These are phyloP conservation scores for Mimas tiliae DNA, from an alignment of 2,888 invertebrate species.

Conservation along the genomic window DNA sequence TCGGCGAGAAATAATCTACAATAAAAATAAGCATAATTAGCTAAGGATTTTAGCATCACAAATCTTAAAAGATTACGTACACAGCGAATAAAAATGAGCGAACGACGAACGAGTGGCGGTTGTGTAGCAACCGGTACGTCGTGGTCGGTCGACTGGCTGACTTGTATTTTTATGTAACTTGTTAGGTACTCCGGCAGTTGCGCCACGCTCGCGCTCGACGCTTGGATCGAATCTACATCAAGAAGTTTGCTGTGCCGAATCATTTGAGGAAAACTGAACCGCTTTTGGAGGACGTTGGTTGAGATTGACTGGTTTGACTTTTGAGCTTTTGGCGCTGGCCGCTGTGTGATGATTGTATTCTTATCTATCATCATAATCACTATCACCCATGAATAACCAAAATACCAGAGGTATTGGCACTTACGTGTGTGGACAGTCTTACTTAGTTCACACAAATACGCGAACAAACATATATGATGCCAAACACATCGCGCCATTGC, in stretches of 20 bases:
- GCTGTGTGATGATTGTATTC: neutral
- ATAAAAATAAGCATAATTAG: constrained; percentile 9
- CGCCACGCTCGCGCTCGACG: constrained; percentile 56
- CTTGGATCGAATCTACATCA: constrained; percentile 38
- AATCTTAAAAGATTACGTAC: constrained; percentile 25
- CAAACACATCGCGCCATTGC: too few relatives aligned
- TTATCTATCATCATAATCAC: too few relatives aligned
- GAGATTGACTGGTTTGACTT: too few relatives aligned
- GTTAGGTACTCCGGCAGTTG: constrained; percentile 54
- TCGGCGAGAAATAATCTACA: too few relatives aligned
- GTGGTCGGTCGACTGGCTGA: constrained; percentile 46
- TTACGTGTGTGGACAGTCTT: too few relatives aligned
- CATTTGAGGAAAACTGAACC: constrained; percentile 48
- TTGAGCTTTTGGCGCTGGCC: constrained; percentile 5
- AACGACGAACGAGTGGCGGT: constrained; percentile 40
- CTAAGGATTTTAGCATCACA: constrained; percentile 27
- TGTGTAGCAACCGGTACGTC: constrained; percentile 68
- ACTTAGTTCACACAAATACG: too few relatives aligned
- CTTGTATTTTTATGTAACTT: constrained; percentile 78
- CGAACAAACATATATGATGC: too few relatives aligned
- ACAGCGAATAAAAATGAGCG: constrained; percentile 55
- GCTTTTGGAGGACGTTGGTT: constrained; percentile 37
- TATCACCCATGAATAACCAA: too few relatives aligned
- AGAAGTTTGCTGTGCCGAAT: constrained; percentile 40
- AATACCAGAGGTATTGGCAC: too few relatives aligned